Base-by-base conservation (phyloP, 2,888 invertebrate genomes). In the Elysia crispata region DNA sequence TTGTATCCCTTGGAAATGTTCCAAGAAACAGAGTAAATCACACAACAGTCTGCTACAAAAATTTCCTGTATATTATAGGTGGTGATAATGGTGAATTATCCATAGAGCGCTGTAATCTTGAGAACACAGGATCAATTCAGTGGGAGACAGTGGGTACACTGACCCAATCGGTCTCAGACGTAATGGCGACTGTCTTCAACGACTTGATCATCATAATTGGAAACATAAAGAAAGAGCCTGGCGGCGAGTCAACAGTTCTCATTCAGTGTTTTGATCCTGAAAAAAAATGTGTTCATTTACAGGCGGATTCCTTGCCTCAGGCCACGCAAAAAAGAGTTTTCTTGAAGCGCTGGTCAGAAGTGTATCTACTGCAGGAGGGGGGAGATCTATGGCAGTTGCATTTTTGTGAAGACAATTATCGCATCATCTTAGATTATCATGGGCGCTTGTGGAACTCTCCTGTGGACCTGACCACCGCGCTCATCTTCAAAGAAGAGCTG, bases 361-460 rank as follows among this genome's bases (percentile, higher is more conserved):
- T 31, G 1, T 77, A 31, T 67, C 49, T 77, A 3, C 57, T 77
- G 13, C 69, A 77, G 57, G 67, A 69, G 57, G 57, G 50, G 30
- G 77, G 77, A 41, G 77, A 50, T n/a, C 77, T 77, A 20, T 77
- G 77, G 77, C 50, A 50, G 23, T 11, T 41, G 41, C 41, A 41
- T 11, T 0, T 69, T 8, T 1, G 15, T 18, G 49, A n/a, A 20
- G 30, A 31, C 23, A 57, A 77, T 13, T 13, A 6, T 23, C 54
- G 20, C 15, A 5, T 69, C 67, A 31, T 18, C 25, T 20, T 77
- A 8, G 31, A 69, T 6, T 77, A 54, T 18, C 49, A n/a, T 6
- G 50, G 54, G 13, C 50, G 50, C 33, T 8, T 77, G 18, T 77
- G 67, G 67, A 57, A 69, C 11, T 23, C 28, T 13, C n/a, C 50